phyloP scores from a whole-genome alignment of 2,888 invertebrate species.

The Pyralis farinalis region DNA sequence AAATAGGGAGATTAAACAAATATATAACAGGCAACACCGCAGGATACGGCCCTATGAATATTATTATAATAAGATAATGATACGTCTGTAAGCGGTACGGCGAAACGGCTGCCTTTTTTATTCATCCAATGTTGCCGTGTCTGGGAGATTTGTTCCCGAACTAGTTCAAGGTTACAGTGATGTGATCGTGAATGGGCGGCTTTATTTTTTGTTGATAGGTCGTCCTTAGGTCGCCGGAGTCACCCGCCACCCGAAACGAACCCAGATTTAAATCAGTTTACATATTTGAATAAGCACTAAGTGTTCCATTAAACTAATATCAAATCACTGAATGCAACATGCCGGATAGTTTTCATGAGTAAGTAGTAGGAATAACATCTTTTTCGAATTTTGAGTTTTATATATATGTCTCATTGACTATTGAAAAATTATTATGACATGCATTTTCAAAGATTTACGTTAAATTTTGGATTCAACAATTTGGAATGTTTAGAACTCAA shows the following conservation, averaged over 20 bases:
- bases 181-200: constrained; percentile 62
- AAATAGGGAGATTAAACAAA: constrained; percentile 9
- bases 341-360: too few species aligned
- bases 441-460: too few species aligned
- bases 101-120: constrained; percentile 55
- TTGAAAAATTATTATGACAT: too few species aligned
- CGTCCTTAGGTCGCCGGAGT: constrained; percentile 67
- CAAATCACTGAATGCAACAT: too few species aligned
- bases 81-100: constrained; percentile 67
- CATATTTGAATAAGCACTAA: constrained; percentile 19
- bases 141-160: constrained; percentile 60
- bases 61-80: constrained; percentile 75
- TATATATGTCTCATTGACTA: too few species aligned
- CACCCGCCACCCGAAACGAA: constrained; percentile 54
- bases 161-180: constrained; percentile 71
- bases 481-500: too few species aligned
- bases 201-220: constrained; percentile 68
- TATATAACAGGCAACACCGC: constrained; percentile 28
- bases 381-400: too few species aligned
- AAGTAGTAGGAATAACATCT: too few species aligned
- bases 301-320: too few species aligned
- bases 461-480: too few species aligned
- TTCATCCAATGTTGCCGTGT: constrained; percentile 53
- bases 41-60: constrained; percentile 42
- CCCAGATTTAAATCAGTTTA: constrained; percentile 5